phyloP scores from a whole-genome alignment of 2,113 vertebrate genomes.

The Sterrhoptilus dennistouni region DNA sequence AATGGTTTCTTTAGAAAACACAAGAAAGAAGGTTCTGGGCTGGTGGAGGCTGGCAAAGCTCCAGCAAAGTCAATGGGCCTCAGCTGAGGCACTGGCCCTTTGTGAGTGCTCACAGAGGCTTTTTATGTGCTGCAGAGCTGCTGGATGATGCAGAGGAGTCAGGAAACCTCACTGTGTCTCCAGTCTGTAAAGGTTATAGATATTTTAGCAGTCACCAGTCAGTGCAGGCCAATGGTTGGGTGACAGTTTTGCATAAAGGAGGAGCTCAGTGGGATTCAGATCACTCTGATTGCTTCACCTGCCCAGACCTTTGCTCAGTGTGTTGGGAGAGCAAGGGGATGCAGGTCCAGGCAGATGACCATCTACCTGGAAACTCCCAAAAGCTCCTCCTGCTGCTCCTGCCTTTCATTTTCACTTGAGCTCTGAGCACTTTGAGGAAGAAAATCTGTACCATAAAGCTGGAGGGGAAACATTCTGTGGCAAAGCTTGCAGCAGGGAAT shows the following conservation, averaged over 20 bases:
- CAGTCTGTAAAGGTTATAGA: background rate
- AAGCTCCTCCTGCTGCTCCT: background rate
- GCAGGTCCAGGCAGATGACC: background rate
- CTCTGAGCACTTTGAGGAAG: background rate
- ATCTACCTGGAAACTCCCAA: background rate
- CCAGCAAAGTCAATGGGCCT: background rate
- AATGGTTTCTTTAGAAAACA: constrained; percentile 34
- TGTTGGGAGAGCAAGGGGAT: background rate
- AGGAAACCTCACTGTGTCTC: background rate
- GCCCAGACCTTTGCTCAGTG: background rate
- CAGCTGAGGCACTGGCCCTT: constrained; percentile 52
- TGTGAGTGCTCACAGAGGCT: constrained; percentile 52
- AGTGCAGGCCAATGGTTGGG: background rate
- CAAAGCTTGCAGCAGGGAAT: background rate
- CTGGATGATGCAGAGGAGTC: background rate
- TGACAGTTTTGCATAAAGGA: background rate
- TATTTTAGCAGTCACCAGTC: background rate
- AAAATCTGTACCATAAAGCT: background rate
- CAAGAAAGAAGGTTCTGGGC: constrained; percentile 14
- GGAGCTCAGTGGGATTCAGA: background rate
- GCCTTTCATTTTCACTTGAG: background rate
- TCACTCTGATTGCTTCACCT: background rate
- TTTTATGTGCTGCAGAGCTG: constrained; percentile 45
- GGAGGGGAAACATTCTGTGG: background rate
- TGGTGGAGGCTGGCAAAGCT: constrained; percentile 36